Conservation (phyloP, 23 tunicate genomes). For the Ciona savignyi region DNA sequence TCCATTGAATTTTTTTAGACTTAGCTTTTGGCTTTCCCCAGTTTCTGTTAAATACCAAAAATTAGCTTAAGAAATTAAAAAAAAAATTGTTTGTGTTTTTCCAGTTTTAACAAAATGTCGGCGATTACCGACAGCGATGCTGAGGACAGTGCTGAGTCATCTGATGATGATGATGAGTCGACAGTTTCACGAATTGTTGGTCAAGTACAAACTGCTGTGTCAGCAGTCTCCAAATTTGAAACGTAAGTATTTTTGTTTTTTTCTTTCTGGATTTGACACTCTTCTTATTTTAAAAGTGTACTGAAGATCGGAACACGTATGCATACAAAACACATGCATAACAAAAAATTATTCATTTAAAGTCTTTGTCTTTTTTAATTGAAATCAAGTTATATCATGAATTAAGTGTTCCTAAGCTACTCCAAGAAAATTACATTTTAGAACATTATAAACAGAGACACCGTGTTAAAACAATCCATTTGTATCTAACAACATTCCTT, state of each 20-base stretch:
- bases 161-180: slow-evolving; percentile 79
- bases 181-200: slow-evolving; percentile 41
- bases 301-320: neutral
- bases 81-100: neutral
- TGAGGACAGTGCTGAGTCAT: slow-evolving; percentile 95
- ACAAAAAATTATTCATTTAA: neutral
- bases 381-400: neutral
- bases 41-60: too few species aligned
- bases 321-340: neutral
- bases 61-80: neutral
- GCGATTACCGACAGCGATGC: slow-evolving; percentile 85
- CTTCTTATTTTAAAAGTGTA: too few species aligned
- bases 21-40: too few species aligned
- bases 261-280: too few species aligned
- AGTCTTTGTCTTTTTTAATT: neutral
- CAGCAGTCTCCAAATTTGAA: slow-evolving; percentile 29
- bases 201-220: slow-evolving; percentile 59
- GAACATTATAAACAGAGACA: too few species aligned
- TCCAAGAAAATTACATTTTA: too few species aligned
- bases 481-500: too few species aligned
- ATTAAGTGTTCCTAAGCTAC: too few species aligned
- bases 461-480: too few species aligned
- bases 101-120: slow-evolving; percentile 5
- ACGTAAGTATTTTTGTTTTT: neutral
- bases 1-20: too few species aligned